Conservation (phyloP, 2,888 invertebrate species). For the Epiblema foenella region DNA sequence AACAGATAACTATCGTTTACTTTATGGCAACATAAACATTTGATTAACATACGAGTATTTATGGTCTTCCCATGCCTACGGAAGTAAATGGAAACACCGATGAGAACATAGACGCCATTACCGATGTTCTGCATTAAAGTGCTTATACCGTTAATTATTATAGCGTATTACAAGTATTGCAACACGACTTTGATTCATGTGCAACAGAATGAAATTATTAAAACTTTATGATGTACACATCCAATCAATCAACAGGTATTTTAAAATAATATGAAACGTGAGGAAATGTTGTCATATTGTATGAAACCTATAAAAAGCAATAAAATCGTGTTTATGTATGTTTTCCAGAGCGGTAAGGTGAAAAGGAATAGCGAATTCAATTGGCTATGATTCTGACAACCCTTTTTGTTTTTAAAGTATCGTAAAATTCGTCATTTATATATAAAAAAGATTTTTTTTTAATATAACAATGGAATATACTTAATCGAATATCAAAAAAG, state of each 20-base stretch:
- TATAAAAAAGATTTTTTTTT: too few relatives aligned
- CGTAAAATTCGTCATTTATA: too few relatives aligned
- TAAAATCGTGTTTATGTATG: too few relatives aligned
- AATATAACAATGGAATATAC: too few relatives aligned
- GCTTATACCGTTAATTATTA: slow-evolving; percentile 9
- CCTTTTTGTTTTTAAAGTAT: too few relatives aligned
- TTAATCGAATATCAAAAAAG: too few relatives aligned
- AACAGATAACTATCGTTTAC: slow-evolving; percentile 34
- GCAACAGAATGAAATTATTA: background rate
- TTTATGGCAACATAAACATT: slow-evolving; percentile 31
- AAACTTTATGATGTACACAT: background rate
- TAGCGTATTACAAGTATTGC: background rate
- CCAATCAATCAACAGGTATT: background rate
- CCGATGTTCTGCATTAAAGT: slow-evolving; percentile 18
- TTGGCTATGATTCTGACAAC: too few relatives aligned
- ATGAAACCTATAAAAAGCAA: too few relatives aligned
- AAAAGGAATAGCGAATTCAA: too few relatives aligned
- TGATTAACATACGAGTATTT: slow-evolving; percentile 29
- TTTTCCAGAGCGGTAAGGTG: background rate
- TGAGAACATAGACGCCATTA: slow-evolving; percentile 27
- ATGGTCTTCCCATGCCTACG: slow-evolving; percentile 36
- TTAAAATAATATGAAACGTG: background rate
- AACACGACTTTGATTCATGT: background rate
- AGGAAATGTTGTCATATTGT: too few relatives aligned
- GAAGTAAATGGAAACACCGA: slow-evolving; percentile 37